These are phyloP conservation scores for Pseudomugil tenellus DNA, from an alignment of 2,797 vertebrate species.

Conservation along the genomic window DNA sequence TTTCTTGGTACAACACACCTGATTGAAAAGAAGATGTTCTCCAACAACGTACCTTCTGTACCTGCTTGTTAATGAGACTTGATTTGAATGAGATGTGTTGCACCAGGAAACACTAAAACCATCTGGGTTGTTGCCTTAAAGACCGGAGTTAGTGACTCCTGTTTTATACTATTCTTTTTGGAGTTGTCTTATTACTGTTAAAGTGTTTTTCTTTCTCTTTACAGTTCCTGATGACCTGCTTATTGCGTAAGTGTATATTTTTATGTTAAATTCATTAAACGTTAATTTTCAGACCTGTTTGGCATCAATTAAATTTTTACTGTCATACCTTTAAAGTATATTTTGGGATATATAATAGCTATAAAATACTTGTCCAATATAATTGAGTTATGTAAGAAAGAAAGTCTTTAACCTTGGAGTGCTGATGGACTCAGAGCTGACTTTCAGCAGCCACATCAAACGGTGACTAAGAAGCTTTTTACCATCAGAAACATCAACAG, in stretches of 20 bases:
- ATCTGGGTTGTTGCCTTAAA: too few relatives aligned
- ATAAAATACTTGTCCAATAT: background rate
- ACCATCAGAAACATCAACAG: too few relatives aligned
- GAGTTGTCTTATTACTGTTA: background rate
- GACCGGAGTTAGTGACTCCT: too few relatives aligned
- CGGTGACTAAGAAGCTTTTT: background rate
- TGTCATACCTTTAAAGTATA: background rate
- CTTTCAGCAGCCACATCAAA: constrained; percentile 10
- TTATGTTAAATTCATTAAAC: background rate
- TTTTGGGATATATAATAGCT: background rate
- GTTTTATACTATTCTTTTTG: background rate
- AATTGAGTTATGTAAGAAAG: constrained; percentile 2
- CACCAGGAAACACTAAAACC: too few relatives aligned
- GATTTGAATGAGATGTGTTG: too few relatives aligned
- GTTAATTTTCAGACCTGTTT: background rate
- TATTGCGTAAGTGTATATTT: constrained; percentile 87
- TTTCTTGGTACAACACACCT: too few relatives aligned
- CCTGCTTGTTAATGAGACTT: too few relatives aligned
- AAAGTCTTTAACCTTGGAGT: too few relatives aligned
- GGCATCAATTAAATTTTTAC: background rate
- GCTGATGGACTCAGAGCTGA: constrained; percentile 4
- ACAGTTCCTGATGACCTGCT: constrained; percentile 93
- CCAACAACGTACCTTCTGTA: too few relatives aligned
- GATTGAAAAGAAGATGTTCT: too few relatives aligned
- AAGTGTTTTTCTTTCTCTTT: constrained; percentile 44